Conservation (phyloP, 2,113 vertebrate species). For the Notothenia rossii region DNA sequence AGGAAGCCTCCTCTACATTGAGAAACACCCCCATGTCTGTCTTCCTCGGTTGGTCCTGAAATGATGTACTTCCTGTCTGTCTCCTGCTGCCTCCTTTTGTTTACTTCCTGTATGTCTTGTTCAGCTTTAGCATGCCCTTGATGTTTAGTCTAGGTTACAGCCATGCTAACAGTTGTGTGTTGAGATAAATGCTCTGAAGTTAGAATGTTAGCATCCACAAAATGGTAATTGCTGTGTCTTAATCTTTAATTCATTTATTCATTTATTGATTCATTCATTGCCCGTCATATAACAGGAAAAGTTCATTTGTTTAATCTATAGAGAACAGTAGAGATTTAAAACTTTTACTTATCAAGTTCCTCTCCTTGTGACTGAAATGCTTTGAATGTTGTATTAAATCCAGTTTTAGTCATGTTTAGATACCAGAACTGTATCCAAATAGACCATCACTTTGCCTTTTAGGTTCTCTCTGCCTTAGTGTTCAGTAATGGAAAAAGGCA, state of each 20-base stretch:
- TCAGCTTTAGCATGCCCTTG: neutral
- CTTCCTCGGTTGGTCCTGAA: too few species aligned
- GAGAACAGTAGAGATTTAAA: neutral
- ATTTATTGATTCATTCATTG: neutral
- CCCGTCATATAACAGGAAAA: neutral
- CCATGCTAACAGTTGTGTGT: neutral
- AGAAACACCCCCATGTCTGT: too few species aligned
- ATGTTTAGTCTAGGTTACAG: neutral
- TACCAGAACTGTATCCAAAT: constrained; percentile 18
- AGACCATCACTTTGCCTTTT: constrained; percentile 22
- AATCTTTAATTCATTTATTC: neutral
- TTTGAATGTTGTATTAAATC: constrained; percentile 15
- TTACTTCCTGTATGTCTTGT: too few species aligned
- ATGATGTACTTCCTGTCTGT: too few species aligned
- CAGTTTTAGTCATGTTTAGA: constrained; percentile 1
- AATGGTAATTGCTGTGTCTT: neutral
- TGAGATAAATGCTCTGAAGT: neutral
- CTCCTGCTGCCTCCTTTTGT: too few species aligned
- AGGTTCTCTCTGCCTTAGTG: constrained; percentile 30
- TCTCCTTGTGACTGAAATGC: neutral
- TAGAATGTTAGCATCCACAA: neutral
- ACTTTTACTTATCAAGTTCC: neutral
- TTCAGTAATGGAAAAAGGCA: constrained; percentile 64
- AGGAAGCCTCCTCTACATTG: too few species aligned
- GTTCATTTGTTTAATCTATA: neutral